A percentile compares a stretch with the other conserved stretches of the same genome.
Evolutionary conservation across 2,888 invertebrate genomes (phyloP).

Genomic region (Arctia plantaginis): DNA sequence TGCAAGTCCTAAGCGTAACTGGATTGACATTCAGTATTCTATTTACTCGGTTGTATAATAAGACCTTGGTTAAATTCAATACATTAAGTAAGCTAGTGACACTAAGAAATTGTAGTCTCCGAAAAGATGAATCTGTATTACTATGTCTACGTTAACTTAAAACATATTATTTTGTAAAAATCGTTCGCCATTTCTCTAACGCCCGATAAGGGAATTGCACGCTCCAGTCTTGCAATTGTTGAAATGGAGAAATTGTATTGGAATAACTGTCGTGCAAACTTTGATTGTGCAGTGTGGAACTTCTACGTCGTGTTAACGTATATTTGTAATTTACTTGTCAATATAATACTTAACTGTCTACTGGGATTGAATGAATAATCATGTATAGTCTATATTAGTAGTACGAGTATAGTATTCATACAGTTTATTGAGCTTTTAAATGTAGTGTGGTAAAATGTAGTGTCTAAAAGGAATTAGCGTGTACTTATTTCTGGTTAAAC

Average conservation of each 20-base stretch:
- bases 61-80: too few species aligned
- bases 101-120: not conserved
- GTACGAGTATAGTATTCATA: too few species aligned
- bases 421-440: too few species aligned
- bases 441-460: too few species aligned
- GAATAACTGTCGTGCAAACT: slow-evolving; percentile 15
- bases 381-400: too few species aligned
- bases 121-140: not conserved
- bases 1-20: too few species aligned
- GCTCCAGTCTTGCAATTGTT: slow-evolving; percentile 7
- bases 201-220: slow-evolving; percentile 3
- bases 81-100: too few species aligned
- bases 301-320: slow-evolving; percentile 7
- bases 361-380: not conserved
- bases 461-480: too few species aligned
- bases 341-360: not conserved
- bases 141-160: not conserved
- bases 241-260: slow-evolving; percentile 14
- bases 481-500: too few species aligned
- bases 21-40: too few species aligned
- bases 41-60: too few species aligned
- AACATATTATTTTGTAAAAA: not conserved
- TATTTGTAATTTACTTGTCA: slow-evolving; percentile 5
- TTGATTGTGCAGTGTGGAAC: slow-evolving; percentile 19
- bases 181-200: not conserved